A percentile compares a stretch with the other conserved stretches of the same genome.
These are phyloP conservation scores for Diarsia rubi DNA, from an alignment of 2,888 invertebrate genomes.

Conservation along the genomic window DNA sequence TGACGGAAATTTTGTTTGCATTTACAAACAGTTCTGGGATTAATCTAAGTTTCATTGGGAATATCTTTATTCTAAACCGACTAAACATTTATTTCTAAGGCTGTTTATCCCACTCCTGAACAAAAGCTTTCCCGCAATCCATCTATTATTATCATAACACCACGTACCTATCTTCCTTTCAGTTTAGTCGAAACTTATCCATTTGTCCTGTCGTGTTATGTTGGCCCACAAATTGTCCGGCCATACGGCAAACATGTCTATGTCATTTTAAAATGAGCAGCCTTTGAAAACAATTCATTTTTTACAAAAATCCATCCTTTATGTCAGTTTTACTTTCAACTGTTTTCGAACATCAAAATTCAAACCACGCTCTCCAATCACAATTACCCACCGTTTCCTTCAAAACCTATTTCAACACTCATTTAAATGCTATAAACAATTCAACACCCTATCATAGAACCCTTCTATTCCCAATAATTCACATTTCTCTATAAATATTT, in stretches of 20 bases:
- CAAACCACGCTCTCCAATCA: neutral
- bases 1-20: no score
- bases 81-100: neutral
- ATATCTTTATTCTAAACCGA: no score
- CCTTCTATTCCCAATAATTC: constrained; percentile 48
- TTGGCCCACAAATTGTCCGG: no score
- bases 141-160: neutral
- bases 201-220: no score
- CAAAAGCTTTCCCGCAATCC: neutral
- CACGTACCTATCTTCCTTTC: neutral
- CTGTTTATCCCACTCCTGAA: fast-evolving
- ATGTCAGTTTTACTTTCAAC: neutral
- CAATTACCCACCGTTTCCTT: neutral
- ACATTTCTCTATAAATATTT: constrained; percentile 54
- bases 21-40: neutral
- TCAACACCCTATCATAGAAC: constrained; percentile 29
- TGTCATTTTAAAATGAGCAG: no score
- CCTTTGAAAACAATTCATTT: neutral
- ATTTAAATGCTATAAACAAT: constrained; percentile 49
- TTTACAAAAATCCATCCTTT: neutral
- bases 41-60: neutral
- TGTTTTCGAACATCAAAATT: neutral
- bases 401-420: constrained; percentile 9
- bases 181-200: neutral
- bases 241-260: no score